These are phyloP conservation scores for Pogona vitticeps DNA, from an alignment of 2,113 vertebrate species.

Conservation along the genomic window DNA sequence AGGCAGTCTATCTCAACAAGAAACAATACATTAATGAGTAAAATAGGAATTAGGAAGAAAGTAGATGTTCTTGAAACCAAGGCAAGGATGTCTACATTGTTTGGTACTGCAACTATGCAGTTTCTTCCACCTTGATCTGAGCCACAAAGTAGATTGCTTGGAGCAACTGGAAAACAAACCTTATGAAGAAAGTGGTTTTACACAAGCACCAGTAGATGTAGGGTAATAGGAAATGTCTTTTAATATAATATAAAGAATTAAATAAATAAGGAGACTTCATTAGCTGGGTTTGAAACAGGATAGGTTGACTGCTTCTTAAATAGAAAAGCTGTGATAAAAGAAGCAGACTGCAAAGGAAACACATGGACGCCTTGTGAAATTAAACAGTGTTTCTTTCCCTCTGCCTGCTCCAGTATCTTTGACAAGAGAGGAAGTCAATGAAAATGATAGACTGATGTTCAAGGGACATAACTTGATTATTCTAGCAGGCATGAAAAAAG, in stretches of 20 bases:
- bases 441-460: conserved; percentile 69
- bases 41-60: too few relatives aligned
- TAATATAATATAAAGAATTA: conserved; percentile 28
- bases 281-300: conserved; percentile 60
- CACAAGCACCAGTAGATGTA: conserved; percentile 47
- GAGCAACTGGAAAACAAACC: neutral
- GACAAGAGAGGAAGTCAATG: conserved; percentile 57
- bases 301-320: conserved; percentile 61
- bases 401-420: conserved; percentile 34
- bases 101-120: too few relatives aligned
- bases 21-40: too few relatives aligned
- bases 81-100: neutral
- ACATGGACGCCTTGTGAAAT: conserved; percentile 64
- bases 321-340: conserved; percentile 68
- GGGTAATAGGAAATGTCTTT: conserved; percentile 31
- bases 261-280: conserved; percentile 67
- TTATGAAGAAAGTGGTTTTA: conserved; percentile 20
- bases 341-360: conserved; percentile 59
- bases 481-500: conserved; percentile 56
- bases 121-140: neutral
- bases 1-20: too few relatives aligned
- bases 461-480: conserved; percentile 71
- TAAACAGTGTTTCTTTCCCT: conserved; percentile 51
- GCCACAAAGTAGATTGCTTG: neutral
- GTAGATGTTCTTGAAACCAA: neutral